phyloP scores from a whole-genome alignment of 2,797 vertebrate genomes.

The Rousettus madagascariensis region DNA sequence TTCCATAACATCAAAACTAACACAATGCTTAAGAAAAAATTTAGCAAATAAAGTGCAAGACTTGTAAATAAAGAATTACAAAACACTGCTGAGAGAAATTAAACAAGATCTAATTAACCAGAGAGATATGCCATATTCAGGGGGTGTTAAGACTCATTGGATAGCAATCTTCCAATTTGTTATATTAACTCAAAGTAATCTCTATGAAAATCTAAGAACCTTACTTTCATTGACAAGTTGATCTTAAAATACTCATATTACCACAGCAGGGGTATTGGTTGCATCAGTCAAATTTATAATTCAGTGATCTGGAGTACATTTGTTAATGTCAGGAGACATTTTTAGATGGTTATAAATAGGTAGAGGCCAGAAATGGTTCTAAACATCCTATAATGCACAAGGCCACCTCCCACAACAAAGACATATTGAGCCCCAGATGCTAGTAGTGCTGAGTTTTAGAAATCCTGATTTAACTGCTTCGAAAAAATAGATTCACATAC shows the following conservation, averaged over 20 bases:
- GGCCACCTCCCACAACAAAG: neutral
- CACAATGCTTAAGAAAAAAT: neutral
- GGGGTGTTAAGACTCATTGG: neutral
- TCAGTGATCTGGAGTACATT: neutral
- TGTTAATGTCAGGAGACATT: neutral
- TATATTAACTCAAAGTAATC: neutral
- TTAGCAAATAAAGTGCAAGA: neutral
- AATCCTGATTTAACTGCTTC: neutral
- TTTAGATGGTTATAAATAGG: neutral
- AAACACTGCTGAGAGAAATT: neutral
- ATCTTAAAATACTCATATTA: neutral
- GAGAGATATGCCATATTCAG: neutral
- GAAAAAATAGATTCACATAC: neutral
- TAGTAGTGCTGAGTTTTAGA: neutral
- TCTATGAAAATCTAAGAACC: neutral
- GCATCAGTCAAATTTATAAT: neutral
- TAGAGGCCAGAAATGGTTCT: neutral
- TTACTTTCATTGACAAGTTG: neutral
- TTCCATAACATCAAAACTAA: neutral
- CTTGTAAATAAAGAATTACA: neutral
- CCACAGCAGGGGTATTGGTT: neutral
- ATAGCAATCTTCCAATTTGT: neutral
- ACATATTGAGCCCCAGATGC: neutral
- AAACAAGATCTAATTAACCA: neutral
- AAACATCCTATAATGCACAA: neutral